phyloP scores from a whole-genome alignment of 2,888 invertebrate species.

The Ellobium chinense region DNA sequence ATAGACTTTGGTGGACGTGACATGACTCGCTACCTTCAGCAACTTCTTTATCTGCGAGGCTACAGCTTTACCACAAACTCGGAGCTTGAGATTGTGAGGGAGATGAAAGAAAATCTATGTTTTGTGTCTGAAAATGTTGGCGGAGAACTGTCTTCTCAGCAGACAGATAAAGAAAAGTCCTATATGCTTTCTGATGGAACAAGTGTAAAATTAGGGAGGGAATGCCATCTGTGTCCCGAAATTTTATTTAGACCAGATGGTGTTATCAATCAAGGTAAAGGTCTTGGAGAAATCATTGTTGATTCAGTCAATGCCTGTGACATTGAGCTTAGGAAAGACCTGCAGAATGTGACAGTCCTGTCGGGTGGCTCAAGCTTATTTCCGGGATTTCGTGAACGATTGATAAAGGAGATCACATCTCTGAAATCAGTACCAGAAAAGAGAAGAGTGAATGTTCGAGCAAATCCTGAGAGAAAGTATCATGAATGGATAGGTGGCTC shows the following conservation, averaged over 20 bases:
- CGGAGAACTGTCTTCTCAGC: slow-evolving; percentile 58
- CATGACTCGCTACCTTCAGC: slow-evolving; percentile 67
- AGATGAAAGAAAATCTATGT: slow-evolving; percentile 77
- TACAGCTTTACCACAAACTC: slow-evolving; percentile 82
- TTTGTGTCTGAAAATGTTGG: slow-evolving; percentile 75
- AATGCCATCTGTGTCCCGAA: slow-evolving; percentile 65
- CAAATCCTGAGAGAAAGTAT: not conserved
- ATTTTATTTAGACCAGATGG: slow-evolving; percentile 63
- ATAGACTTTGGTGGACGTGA: slow-evolving; percentile 77
- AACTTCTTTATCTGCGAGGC: slow-evolving; percentile 81
- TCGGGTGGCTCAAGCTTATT: slow-evolving; percentile 98
- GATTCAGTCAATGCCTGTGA: slow-evolving; percentile 74
- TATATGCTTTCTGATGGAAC: slow-evolving; percentile 75
- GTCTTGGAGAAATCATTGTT: slow-evolving; percentile 73
- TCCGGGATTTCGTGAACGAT: slow-evolving; percentile 82
- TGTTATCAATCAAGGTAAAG: slow-evolving; percentile 51
- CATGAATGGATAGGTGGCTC: slow-evolving; percentile 23
- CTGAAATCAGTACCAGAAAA: not conserved
- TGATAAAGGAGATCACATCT: not conserved
- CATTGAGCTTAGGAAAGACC: slow-evolving; percentile 72
- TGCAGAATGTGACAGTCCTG: slow-evolving; percentile 82
- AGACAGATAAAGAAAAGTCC: slow-evolving; percentile 58
- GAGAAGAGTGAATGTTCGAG: slow-evolving; percentile 50
- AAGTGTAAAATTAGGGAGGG: slow-evolving; percentile 71
- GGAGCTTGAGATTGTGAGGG: slow-evolving; percentile 84